Conservation (phyloP, 2,113 vertebrate genomes). For the Gallinago paraguaiae region DNA sequence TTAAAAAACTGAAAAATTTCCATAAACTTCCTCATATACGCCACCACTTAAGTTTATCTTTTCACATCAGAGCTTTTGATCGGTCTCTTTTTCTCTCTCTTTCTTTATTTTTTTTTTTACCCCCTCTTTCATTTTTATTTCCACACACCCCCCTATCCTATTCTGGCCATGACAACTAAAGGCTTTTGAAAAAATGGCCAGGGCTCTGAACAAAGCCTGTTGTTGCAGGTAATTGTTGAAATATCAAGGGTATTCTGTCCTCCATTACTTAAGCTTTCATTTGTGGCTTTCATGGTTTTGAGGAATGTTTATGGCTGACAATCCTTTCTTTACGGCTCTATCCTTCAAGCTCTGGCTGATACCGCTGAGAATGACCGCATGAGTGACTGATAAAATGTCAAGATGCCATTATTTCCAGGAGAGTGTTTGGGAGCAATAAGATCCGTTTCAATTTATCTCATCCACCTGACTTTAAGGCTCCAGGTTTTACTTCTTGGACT, state of each 20-base stretch:
- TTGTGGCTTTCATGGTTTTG: constrained; percentile 85
- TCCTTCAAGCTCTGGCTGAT: constrained; percentile 83
- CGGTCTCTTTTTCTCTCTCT: background rate
- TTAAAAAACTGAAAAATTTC: background rate
- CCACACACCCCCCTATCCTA: background rate
- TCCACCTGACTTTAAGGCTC: constrained; percentile 76
- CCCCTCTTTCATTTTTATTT: background rate
- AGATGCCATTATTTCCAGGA: constrained; percentile 84
- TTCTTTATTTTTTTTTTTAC: background rate
- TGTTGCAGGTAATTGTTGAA: constrained; percentile 83
- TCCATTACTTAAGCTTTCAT: constrained; percentile 85
- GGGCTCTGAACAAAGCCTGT: constrained; percentile 73
- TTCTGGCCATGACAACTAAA: constrained; percentile 69
- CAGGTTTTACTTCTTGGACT: constrained; percentile 70
- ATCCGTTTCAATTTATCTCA: constrained; percentile 83
- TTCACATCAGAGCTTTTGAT: background rate
- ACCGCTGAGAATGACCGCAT: constrained; percentile 79
- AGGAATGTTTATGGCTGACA: constrained; percentile 87
- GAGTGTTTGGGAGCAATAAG: constrained; percentile 80
- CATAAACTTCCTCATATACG: constrained; percentile 13
- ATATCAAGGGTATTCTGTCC: constrained; percentile 84
- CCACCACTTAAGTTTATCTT: constrained; percentile 29
- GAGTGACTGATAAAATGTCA: constrained; percentile 88
- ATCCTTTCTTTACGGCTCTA: constrained; percentile 83
- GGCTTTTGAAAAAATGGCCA: constrained; percentile 73